Evolutionary conservation across 2,888 invertebrate genomes (phyloP), one percentile per base, ranked within the genome.

Genomic region (Apamea monoglypha): DNA sequence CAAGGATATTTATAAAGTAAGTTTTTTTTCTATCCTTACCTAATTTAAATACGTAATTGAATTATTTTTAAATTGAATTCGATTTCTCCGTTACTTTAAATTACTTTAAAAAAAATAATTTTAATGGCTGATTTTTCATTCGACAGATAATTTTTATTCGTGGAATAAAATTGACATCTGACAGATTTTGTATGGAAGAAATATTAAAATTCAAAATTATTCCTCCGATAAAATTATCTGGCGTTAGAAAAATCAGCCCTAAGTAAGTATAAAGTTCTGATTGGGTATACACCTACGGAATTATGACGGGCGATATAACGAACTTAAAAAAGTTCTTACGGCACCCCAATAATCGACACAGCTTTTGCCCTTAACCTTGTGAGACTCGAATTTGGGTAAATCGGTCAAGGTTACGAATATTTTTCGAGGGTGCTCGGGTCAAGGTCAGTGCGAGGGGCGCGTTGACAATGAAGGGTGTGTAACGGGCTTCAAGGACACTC

Each of bases 321-420:
- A 47, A 47, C 10, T 32, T 47, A 12, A 14, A 77, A 76, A 59
- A 44, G 56, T 8, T 8, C 25, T 10, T 25, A 1, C 16, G 12
- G 5, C 61, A 64, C 68, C 32, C 56, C 16, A 64, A 77, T 76
- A 47, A 40, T n/a, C 67, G 36, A 32, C 53, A 21, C 64, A 36
- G 18, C n/a, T 16, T 18, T 16, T 68, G 29, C 63, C 59, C 74
- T 74, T 74, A 59, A 36, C 84, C 71, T 86, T 69, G 68, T 64
- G 44, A 69, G 21, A 0, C 59, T 63, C 32, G 66, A 63, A 67
- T 83, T 81, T 77, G 78, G 77, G 68, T 77, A 77, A 83, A 53
- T 76, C 70, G 76, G 87, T 83, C 85, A 86, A 86, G 85, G 87
- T 81, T 72, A 74, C 44, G 32, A 74, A 83, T 56, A 70, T 84